A percentile compares a stretch with the other conserved stretches of the same genome.
Evolutionary conservation across 2,888 invertebrate species (phyloP).

Genomic region (Chrysopilus asiliformis): DNA sequence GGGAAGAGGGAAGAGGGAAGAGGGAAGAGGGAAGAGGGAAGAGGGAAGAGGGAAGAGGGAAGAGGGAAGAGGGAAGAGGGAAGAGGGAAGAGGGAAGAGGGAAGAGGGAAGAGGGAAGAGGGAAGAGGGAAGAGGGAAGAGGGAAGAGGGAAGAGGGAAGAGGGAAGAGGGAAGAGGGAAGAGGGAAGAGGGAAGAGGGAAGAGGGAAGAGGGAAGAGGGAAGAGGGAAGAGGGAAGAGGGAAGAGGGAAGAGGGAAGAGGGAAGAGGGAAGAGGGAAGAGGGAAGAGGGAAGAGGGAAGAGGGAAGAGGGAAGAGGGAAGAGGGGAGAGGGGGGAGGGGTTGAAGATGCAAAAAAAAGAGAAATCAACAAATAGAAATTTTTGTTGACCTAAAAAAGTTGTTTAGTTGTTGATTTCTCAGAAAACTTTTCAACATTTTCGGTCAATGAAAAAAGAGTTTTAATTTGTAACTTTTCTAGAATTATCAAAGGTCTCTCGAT

Average conservation of each 20-base stretch:
- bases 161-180: background rate
- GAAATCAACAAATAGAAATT: background rate
- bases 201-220: background rate
- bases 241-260: background rate
- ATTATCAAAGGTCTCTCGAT: too few species aligned
- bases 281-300: background rate
- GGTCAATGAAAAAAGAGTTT: too few species aligned
- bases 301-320: background rate
- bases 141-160: background rate
- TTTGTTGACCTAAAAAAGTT: too few species aligned
- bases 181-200: background rate
- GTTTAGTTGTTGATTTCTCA: too few species aligned
- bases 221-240: background rate
- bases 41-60: background rate
- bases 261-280: background rate
- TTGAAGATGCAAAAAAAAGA: background rate
- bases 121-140: background rate
- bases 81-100: background rate
- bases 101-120: background rate
- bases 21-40: background rate
- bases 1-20: background rate
- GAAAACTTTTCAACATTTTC: too few species aligned
- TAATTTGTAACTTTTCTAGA: too few species aligned
- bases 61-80: background rate
- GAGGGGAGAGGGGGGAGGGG: background rate